These are phyloP conservation scores for Brachyistius frenatus DNA, from an alignment of 2,113 vertebrate species.

Conservation along the genomic window DNA sequence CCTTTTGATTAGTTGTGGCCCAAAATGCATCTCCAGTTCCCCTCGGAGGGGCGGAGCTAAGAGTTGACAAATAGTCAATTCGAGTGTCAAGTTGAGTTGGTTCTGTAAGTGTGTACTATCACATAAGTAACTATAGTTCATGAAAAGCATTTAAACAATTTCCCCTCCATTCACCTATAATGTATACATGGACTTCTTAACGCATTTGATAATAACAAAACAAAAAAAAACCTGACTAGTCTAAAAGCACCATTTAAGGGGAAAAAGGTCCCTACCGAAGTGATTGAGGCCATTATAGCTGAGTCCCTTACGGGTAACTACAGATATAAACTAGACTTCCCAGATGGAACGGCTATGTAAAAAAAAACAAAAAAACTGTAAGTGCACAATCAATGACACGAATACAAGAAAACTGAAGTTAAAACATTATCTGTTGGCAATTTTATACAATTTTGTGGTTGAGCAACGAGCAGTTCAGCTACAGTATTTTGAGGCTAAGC, in stretches of 20 bases:
- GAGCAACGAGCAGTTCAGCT: conserved; percentile 73
- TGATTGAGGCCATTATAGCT: conserved; percentile 91
- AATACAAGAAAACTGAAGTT: conserved; percentile 53
- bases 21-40: conserved; percentile 65
- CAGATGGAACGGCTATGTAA: conserved; percentile 63
- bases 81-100: conserved; percentile 84
- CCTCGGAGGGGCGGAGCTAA: conserved; percentile 82
- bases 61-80: conserved; percentile 89
- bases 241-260: conserved; percentile 96
- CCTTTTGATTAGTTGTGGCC: conserved; percentile 82
- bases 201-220: conserved; percentile 71
- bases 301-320: conserved; percentile 88
- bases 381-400: conserved; percentile 80
- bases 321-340: conserved; percentile 55
- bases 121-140: conserved; percentile 87
- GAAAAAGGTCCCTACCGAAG: conserved; percentile 85
- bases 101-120: conserved; percentile 83
- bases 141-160: conserved; percentile 72
- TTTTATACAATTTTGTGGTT: conserved; percentile 69
- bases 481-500: conserved; percentile 61
- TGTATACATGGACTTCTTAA: conserved; percentile 66
- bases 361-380: conserved; percentile 42
- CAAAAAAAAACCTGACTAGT: conserved; percentile 93
- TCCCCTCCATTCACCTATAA: conserved; percentile 62
- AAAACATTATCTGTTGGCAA: conserved; percentile 66